phyloP scores from a whole-genome alignment of 2,797 vertebrate species.

The Scolopax rusticola region DNA sequence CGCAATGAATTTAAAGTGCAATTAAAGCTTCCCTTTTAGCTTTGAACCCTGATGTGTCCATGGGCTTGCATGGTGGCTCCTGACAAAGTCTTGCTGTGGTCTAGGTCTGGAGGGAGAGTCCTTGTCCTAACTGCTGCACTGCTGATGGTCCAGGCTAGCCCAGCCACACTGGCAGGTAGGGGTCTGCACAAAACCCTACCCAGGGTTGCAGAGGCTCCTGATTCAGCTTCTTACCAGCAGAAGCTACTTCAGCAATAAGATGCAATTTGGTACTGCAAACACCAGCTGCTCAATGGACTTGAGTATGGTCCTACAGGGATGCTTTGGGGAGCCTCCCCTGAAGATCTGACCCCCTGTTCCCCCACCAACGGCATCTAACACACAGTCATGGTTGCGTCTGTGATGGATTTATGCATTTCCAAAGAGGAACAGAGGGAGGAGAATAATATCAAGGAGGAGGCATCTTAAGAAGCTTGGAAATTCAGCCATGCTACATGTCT shows the following conservation, averaged over 20 bases:
- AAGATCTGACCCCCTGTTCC: neutral
- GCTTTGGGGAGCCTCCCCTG: accelerated
- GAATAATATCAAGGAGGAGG: neutral
- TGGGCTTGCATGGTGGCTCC: neutral
- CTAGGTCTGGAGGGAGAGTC: neutral
- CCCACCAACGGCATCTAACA: neutral
- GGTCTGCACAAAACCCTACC: neutral
- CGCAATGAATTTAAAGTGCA: neutral
- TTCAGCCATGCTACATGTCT: neutral
- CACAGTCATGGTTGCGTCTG: accelerated
- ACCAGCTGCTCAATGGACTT: neutral
- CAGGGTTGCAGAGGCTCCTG: accelerated
- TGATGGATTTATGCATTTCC: neutral
- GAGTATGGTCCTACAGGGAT: neutral
- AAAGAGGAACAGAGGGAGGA: accelerated
- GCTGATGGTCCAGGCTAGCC: neutral
- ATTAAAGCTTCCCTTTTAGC: neutral
- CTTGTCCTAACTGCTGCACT: neutral
- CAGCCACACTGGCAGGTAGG: neutral
- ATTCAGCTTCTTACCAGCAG: neutral
- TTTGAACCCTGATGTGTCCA: neutral
- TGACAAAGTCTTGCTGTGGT: neutral
- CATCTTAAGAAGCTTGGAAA: neutral
- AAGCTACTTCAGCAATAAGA: neutral
- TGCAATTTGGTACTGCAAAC: neutral